phyloP scores from a whole-genome alignment of 53 echinoderm and acorn worm genomes.

The Paelopatides confundens region DNA sequence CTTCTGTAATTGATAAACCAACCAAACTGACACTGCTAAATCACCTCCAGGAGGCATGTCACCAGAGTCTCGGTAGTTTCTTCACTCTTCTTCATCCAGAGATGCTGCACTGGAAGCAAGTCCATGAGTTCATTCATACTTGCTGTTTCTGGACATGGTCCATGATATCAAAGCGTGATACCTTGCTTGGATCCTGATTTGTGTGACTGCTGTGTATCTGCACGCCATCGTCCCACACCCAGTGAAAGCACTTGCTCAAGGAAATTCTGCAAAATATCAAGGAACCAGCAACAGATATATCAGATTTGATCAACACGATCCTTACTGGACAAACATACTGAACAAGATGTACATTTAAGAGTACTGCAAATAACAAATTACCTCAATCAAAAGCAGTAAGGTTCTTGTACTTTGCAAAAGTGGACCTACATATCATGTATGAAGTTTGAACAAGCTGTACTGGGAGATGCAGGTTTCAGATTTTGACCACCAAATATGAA shows the following conservation, averaged over 20 bases:
- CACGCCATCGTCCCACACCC: slow-evolving; percentile 95
- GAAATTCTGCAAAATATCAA: slow-evolving; percentile 67
- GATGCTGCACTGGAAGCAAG: not conserved
- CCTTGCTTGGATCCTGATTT: slow-evolving; percentile 66
- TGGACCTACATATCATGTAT: too few relatives aligned
- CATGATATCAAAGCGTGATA: slow-evolving; percentile 77
- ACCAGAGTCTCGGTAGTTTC: not conserved
- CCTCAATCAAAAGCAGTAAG: too few relatives aligned
- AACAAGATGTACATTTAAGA: too few relatives aligned
- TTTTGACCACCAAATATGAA: too few relatives aligned
- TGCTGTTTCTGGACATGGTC: slow-evolving; percentile 72
- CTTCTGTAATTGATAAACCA: too few relatives aligned
- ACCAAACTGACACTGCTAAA: too few relatives aligned
- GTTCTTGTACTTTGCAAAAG: too few relatives aligned
- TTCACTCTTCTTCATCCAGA: not conserved
- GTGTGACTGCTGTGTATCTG: slow-evolving; percentile 75
- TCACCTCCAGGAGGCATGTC: too few relatives aligned
- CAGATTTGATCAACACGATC: not conserved
- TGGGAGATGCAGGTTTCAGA: too few relatives aligned
- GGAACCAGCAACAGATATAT: not conserved
- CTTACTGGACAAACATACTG: too few relatives aligned
- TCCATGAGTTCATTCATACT: not conserved
- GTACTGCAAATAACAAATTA: too few relatives aligned
- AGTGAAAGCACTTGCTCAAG: slow-evolving; percentile 70
- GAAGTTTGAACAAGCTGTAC: too few relatives aligned